Base-by-base conservation (phyloP, 2,113 vertebrate genomes). In the Tichodroma muraria region DNA sequence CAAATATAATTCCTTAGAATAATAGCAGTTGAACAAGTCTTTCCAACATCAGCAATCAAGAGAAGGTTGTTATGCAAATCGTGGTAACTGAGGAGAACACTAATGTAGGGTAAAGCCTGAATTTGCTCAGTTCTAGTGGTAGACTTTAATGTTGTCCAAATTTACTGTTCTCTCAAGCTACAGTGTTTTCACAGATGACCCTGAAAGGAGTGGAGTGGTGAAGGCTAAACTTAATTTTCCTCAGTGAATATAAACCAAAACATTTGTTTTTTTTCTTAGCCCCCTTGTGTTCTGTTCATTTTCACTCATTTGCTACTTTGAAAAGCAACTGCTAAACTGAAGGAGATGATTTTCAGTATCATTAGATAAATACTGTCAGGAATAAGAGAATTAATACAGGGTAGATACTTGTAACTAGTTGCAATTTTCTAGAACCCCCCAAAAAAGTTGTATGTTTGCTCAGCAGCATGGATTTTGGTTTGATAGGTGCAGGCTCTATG, bases 251-350 rank as follows among this genome's bases (percentile, higher is more conserved):
- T 28, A 38, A 35, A 31, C 21, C 13, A 40, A 49, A 81, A 63
- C 1, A 2, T 35, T 31, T 31, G 9, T 1, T 0, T 8, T 53
- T 54, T 56, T 40, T n/a, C 35, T 35, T 38, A 33, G 27, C 19
- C n/a, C 24, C 3, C 13, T 45, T 50, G 22, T 7, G 14, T 57
- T 49, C 53, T 47, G 13, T 69, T 87, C 14, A 7, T 52, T 91
- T 85, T 78, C 44, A 76, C 33, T 68, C 20, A 10, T 60, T 37
- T 73, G 13, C 15, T 53, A 4, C 40, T 85, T 63, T 49, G 44
- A 52, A 88, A 81, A 75, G 28, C 52, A 54, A 4, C 44, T 76
- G 13, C 23, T 49, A 49, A 37, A 17, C 50, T 77, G 53, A 44
- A 85, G 42, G 7, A 70, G 22, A 47, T 52, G 4, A 11, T 40